Base-by-base conservation (phyloP, 2,113 vertebrate species). In the Sylvia atricapilla region DNA sequence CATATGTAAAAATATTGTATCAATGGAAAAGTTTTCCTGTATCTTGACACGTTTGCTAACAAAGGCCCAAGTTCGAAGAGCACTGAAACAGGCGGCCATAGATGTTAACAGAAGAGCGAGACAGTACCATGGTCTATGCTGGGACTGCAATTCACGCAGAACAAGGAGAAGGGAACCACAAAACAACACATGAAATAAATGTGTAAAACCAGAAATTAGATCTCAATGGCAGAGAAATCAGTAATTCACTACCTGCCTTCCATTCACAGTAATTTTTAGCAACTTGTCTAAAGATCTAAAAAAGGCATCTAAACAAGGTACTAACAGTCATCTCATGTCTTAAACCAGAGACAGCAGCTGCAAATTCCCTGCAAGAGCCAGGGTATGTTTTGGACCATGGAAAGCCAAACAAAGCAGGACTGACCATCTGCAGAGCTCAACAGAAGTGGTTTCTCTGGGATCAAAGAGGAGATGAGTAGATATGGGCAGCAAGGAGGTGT, bases 381-480 rank as follows among this genome's bases (percentile, higher is more conserved):
- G 6, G 7, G 18, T 19, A 46, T 2, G 0, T 15, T 31, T 28
- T 6, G 9, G 39, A 84, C 30, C 35, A 47, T 0, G 0, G 64
- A 62, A 86, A 66, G 35, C 15, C 49, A 60, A 21, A 8, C 4
- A 62, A 60, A 80, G 55, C 9, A 53, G 59, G n/a, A 46, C 58
- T 66, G 41, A 22, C 25, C 37, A 74, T 11, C 50, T 46, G 20
- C 59, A 55, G 21, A 78, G 50, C 25, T 50, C 60, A 50, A 23
- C 3, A 39, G 39, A 13, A 53, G 64, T 15, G 25, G 33, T 35
- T 30, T 39, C 9, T n/a, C 31, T 41, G 13, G 28, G 22, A 18
- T 59, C 2, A 4, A 69, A 63, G 44, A 70, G 18, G 20, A 90
- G 20, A 73, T 17, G 31, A 74, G 41, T 7, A 66, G 43, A 39